Base-by-base conservation (phyloP, 2,888 invertebrate genomes). In the Campoplex nolae region DNA sequence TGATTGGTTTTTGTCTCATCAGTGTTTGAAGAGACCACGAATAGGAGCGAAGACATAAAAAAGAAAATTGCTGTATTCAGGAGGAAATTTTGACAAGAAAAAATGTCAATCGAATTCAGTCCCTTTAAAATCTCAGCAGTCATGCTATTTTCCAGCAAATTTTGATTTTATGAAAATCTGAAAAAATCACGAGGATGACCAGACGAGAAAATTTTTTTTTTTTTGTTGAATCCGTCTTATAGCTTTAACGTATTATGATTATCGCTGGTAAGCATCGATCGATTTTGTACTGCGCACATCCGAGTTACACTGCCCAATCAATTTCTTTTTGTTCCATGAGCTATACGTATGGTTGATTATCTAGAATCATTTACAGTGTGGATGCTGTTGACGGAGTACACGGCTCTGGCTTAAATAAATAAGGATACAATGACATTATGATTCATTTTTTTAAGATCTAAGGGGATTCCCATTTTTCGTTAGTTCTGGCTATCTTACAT, bases 381-480 rank as follows among this genome's bases (percentile, higher is more conserved):
- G 32, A 71, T 71, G 62, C 62, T 62, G 48, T 71, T 32, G 51
- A 32, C 32, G 32, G 18, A 48, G 51, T 51, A 18, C 32, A 13
- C 48, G 32, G 32, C 32, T 2, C n/a, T 23, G 38, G 9, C 38
- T 68, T 8, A 18, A 48, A 51, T 48, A 18, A 32, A 71, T 18
- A 51, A 32, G 16, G 18, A 71, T 16, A 32, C 62, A 7, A 32
- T 62, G 16, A 16, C 16, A 7, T 62, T 32, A 32, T 16, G 62
- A 62, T 62, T 62, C 58, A 62, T 32, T 62, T 11, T 11, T 62
- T 16, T 2, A 32, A 13, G 42, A 3, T 70, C 13, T 28, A 8
- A 51, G 71, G 71, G 48, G 48, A 32, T 71, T 68, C 51, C 71
- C 71, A 32, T 11, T 58, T 58, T 58, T 58, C 13, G 32, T 32